Percentiles rank a stretch among this genome's conserved stretches.
These are phyloP conservation scores for Labroides dimidiatus DNA, from an alignment of 2,797 vertebrate species.

Conservation along the genomic window DNA sequence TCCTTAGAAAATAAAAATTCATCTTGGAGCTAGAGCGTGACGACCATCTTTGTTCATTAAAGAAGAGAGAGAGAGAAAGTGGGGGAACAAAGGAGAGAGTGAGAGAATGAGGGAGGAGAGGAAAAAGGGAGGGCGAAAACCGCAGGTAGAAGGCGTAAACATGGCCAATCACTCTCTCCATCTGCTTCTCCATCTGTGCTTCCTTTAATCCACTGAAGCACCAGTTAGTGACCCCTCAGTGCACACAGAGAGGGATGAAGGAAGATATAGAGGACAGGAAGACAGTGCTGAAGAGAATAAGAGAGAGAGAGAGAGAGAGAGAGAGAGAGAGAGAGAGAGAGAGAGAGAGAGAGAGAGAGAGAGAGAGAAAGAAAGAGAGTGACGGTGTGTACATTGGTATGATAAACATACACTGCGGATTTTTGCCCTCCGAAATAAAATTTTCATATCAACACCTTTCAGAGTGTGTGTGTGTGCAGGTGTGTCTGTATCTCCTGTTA, in stretches of 20 bases:
- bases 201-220: conserved; percentile 85
- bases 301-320: background rate
- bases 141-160: conserved; percentile 86
- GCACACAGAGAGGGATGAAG: conserved; percentile 71
- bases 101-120: conserved; percentile 44
- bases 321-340: background rate
- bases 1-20: conserved; percentile 46
- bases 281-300: conserved; percentile 18
- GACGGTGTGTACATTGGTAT: conserved; percentile 19
- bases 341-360: background rate
- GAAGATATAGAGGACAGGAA: conserved; percentile 44
- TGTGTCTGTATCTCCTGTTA: conserved; percentile 57
- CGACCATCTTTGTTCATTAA: conserved; percentile 68
- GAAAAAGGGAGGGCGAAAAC: conserved; percentile 67
- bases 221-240: conserved; percentile 82
- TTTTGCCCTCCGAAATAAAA: conserved; percentile 60
- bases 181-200: conserved; percentile 88
- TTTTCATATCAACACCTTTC: conserved; percentile 65
- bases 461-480: conserved; percentile 29
- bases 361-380: background rate
- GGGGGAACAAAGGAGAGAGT: conserved; percentile 51
- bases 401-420: conserved; percentile 59
- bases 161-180: conserved; percentile 86
- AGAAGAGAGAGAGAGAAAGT: conserved; percentile 51
- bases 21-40: conserved; percentile 38